Base-by-base conservation (phyloP, 2,888 invertebrate species). In the Willowsia nigromaculata region DNA sequence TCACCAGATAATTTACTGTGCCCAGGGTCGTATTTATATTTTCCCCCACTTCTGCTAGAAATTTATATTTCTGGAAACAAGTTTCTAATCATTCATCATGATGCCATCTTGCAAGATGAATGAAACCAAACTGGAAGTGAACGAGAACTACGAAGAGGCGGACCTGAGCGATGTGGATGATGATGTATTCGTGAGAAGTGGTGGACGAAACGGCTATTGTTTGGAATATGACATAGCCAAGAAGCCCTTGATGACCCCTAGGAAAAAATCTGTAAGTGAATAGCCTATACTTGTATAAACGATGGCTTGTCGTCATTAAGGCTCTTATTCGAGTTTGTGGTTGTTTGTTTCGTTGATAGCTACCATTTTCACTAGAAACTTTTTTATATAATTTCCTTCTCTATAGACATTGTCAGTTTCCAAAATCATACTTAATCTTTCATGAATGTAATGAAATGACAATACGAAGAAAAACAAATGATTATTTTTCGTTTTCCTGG, bases 161-260 rank as follows among this genome's bases (percentile, higher is more conserved):
- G 96, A 96, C 91, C 95, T 96, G 91, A 94, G 96, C 92, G 96
- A 96, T 94, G 96, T 96, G 15, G 96, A 96, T 93, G 96, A 96
- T 93, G 96, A 96, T 93, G 96, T 96, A 22, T 96, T 96, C 93
- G 96, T 96, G 92, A 94, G 96, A 90, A 96, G 96, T 94, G 96
- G 96, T 22, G 92, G 91, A 0, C 95, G 95, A 93, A 95, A 95
- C 92, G 95, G 96, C 71, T 94, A 94, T 92, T 96, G 95, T 94
- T 94, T 95, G 86, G 95, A 95, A 85, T 96, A 96, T 91, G 95
- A 96, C 92, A 96, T 96, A 3, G 95, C 96, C 1, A 96, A 96
- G 93, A 94, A 96, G 87, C 96, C 96, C 0, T 93, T 96, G 27
- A 96, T 96, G 96, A 96, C 96, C 15, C 96, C 96, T 0, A 94